Evolutionary conservation across 2,113 vertebrate genomes (phyloP), one percentile per base, ranked within the genome.

Genomic region (Tiliqua scincoides): DNA sequence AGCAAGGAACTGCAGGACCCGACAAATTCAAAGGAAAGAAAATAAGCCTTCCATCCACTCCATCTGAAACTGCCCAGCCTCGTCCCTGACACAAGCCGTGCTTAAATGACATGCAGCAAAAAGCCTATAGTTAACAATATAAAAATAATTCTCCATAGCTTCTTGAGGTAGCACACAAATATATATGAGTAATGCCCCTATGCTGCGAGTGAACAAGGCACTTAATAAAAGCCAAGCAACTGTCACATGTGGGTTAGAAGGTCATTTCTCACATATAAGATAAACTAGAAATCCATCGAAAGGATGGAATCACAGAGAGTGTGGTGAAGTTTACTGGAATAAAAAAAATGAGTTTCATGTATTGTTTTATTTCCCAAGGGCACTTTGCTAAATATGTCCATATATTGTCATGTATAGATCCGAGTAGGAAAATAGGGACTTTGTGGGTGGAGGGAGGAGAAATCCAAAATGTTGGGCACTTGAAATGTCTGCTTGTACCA

Each of bases 191-290:
- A 95, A 96, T 96, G 90, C 84, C 83, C 92, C 78, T 91, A 73
- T 90, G 93, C 88, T 86, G 40, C 94, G 76, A 84, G 92, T 80
- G 88, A 95, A 77, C 90, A 96, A 86, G 89, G 90, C 91, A 95
- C 94, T 96, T 96, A 95, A 96, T 96, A 96, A 96, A 97, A 94
- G 72, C 89, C 85, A 94, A 95, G 91, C 94, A 96, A 95, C 95
- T 96, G 96, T 95, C 96, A 96, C 89, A 94, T 62, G 59, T 75
- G 87, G 95, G 96, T 96, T 96, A 96, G 92, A 95, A 96, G 96
- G 96, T 96, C 93, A 94, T 96, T 97, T 96, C 95, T 97, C 95
- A 96, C 87, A 94, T 37, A 17, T 82, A 95, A 95, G 93, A 96
- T 95, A 96, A 96, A 95, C 92, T 93, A 92, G 91, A 95, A 96